Conservation (phyloP, 2,113 vertebrate genomes). For the Clarias magur region DNA sequence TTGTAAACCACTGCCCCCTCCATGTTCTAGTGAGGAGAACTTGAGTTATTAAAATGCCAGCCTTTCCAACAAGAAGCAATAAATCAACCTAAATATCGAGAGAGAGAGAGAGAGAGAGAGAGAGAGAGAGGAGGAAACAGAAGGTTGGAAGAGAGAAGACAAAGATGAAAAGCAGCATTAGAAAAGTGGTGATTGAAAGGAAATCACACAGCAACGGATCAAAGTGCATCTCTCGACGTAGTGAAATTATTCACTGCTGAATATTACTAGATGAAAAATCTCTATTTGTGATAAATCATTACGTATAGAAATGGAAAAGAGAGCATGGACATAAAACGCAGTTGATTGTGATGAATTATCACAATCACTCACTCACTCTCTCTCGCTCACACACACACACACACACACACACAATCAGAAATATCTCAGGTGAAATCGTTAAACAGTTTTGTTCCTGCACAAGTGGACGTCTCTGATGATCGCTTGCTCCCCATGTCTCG, state of each 20-base stretch:
- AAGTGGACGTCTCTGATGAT: conserved; percentile 58
- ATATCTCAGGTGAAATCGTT: conserved; percentile 59
- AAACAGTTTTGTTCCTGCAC: conserved; percentile 45
- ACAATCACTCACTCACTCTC: no score
- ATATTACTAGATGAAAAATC: neutral
- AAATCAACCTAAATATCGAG: conserved; percentile 78
- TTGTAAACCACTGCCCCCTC: conserved; percentile 40
- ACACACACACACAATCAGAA: conserved; percentile 21
- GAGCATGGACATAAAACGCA: neutral
- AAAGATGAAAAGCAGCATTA: conserved; percentile 63
- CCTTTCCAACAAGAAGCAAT: conserved; percentile 77
- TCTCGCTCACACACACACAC: conserved; percentile 24
- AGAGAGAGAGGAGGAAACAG: conserved; percentile 24
- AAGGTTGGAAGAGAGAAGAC: conserved; percentile 40
- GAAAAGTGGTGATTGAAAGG: conserved; percentile 51
- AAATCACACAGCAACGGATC: neutral
- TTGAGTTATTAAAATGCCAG: conserved; percentile 81
- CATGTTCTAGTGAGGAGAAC: conserved; percentile 66
- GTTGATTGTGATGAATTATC: neutral
- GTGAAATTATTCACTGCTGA: neutral
- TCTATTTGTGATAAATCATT: conserved; percentile 4
- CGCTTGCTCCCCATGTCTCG: conserved; percentile 23
- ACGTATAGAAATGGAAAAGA: neutral
- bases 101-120: conserved; percentile 49
- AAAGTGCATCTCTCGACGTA: neutral